A percentile compares a stretch with the other conserved stretches of the same genome.
Conservation (phyloP, 1,140 invertebrate genomes). For the Apocrypta bakeri region DNA sequence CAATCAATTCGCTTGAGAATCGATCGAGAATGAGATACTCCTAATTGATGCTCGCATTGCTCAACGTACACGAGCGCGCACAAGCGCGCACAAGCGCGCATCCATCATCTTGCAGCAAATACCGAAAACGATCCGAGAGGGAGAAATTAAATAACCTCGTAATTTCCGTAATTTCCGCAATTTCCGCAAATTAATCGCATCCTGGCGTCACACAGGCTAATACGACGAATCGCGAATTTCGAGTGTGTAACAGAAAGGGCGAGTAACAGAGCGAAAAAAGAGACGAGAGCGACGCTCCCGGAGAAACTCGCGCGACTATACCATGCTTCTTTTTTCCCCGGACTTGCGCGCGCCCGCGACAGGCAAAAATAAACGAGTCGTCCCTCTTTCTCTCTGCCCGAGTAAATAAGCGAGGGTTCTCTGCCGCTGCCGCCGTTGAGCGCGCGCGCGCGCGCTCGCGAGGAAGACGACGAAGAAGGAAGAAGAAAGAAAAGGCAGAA, state of each 20-base stretch:
- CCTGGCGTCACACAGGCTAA: not conserved
- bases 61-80: not conserved
- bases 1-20: not conserved
- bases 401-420: slow-evolving; percentile 36
- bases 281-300: slow-evolving; percentile 21
- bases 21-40: not conserved
- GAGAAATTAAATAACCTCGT: slow-evolving; percentile 19
- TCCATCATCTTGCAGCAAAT: not conserved
- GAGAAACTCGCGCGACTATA: slow-evolving; percentile 9
- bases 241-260: not conserved
- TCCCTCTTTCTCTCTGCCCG: not conserved
- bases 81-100: not conserved
- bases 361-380: slow-evolving; percentile 42
- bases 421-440: not conserved
- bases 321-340: slow-evolving; percentile 29
- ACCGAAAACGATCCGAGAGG: not conserved
- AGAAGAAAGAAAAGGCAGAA: slow-evolving; percentile 13
- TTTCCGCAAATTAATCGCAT: slow-evolving; percentile 35
- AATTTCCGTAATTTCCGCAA: slow-evolving; percentile 41
- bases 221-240: slow-evolving; percentile 28
- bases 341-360: not conserved
- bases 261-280: slow-evolving; percentile 30
- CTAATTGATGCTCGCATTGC: slow-evolving; percentile 13
- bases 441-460: not conserved
- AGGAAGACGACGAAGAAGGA: slow-evolving; percentile 11